These are phyloP conservation scores for Embiotoca jacksoni DNA, from an alignment of 2,113 vertebrate species.

Conservation along the genomic window DNA sequence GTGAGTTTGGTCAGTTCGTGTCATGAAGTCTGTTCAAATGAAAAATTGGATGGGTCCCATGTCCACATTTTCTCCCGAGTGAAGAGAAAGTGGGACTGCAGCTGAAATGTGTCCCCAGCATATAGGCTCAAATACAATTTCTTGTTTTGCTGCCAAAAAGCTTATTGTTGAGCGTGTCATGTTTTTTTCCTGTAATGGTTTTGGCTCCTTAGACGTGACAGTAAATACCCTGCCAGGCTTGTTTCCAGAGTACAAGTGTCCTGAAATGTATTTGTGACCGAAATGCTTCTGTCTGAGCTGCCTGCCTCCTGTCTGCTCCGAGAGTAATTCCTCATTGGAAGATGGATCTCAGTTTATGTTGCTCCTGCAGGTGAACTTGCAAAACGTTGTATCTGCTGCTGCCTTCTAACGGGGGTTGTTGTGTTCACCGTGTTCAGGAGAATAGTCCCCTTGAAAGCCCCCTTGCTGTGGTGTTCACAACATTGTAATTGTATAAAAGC, in stretches of 20 bases:
- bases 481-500: too few relatives aligned
- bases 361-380: not conserved
- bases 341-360: slow-evolving; percentile 15
- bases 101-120: not conserved
- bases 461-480: too few relatives aligned
- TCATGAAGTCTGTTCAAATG: too few relatives aligned
- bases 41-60: too few relatives aligned
- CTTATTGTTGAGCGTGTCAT: slow-evolving; percentile 12
- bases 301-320: slow-evolving; percentile 11
- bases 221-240: slow-evolving; percentile 26
- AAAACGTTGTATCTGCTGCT: not conserved
- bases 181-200: slow-evolving; percentile 22
- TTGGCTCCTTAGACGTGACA: slow-evolving; percentile 21
- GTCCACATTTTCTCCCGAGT: too few relatives aligned
- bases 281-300: slow-evolving; percentile 33
- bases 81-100: not conserved
- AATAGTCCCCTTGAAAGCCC: too few relatives aligned
- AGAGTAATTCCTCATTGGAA: slow-evolving; percentile 12
- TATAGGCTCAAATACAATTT: slow-evolving; percentile 1
- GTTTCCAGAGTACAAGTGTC: slow-evolving; percentile 5
- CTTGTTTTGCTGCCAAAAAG: not conserved
- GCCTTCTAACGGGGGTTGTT: not conserved
- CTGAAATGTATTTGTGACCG: slow-evolving; percentile 33
- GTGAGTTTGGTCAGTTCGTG: slow-evolving; percentile 80
- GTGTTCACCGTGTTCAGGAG: too few relatives aligned